Evolutionary conservation across 2,797 vertebrate genomes (phyloP).

Genomic region (Eidolon dupreanum): DNA sequence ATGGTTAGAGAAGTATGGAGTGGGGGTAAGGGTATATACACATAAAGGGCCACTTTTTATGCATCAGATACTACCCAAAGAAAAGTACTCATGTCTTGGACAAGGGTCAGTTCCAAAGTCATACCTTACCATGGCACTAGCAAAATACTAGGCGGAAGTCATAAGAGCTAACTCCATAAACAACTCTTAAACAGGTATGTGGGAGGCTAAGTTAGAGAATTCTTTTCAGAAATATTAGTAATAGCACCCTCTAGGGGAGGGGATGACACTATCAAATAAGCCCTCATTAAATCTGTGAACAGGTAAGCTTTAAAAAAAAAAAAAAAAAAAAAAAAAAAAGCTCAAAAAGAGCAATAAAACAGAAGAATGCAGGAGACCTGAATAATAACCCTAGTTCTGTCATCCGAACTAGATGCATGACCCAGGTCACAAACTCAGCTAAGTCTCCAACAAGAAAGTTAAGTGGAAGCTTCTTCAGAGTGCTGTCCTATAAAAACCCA

Average conservation of each 20-base stretch:
- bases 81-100: not conserved
- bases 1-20: not conserved
- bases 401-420: not conserved
- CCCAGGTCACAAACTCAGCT: not conserved
- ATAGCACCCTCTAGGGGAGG: not conserved
- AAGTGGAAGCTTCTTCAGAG: not conserved
- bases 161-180: not conserved
- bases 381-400: not conserved
- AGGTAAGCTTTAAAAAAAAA: not conserved
- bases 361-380: not conserved
- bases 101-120: not conserved
- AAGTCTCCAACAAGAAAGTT: not conserved
- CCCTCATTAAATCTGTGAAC: not conserved
- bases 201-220: not conserved
- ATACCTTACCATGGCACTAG: not conserved
- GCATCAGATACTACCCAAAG: not conserved
- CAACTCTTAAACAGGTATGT: conserved; percentile 4
- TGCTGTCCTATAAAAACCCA: not conserved
- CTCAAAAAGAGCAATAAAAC: not conserved
- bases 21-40: not conserved
- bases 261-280: conserved; percentile 9
- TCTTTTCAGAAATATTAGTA: conserved; percentile 22
- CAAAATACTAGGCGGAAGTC: not conserved
- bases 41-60: not conserved
- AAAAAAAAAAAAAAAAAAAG: not conserved